These are phyloP conservation scores for Drosophila recens DNA, from an alignment of 2,888 invertebrate species.

Conservation along the genomic window DNA sequence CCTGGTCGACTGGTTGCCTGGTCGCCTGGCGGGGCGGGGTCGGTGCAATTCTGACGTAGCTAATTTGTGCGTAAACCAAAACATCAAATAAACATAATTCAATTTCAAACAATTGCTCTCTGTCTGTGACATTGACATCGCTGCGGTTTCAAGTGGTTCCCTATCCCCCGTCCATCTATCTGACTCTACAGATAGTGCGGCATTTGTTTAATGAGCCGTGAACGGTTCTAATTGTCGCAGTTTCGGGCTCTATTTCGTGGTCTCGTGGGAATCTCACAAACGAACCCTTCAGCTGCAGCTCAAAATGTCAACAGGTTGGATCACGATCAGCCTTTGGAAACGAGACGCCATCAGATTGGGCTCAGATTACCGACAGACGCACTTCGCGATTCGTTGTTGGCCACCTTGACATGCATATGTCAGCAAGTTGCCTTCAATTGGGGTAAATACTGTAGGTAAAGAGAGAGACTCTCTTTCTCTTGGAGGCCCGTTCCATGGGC, in stretches of 20 bases:
- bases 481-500: neutral
- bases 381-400: neutral
- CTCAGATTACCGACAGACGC: slow-evolving; percentile 68
- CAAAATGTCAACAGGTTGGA: slow-evolving; percentile 66
- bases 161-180: neutral
- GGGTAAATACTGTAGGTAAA: neutral
- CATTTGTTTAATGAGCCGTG: slow-evolving; percentile 66
- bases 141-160: slow-evolving; percentile 65
- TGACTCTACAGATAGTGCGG: slow-evolving; percentile 28
- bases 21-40: slow-evolving; percentile 60
- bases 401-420: slow-evolving; percentile 43
- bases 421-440: slow-evolving; percentile 5
- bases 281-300: neutral
- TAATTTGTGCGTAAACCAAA: slow-evolving; percentile 83
- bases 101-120: slow-evolving; percentile 83
- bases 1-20: slow-evolving; percentile 61
- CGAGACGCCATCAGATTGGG: slow-evolving; percentile 48
- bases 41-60: slow-evolving; percentile 79
- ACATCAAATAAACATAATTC: slow-evolving; percentile 84
- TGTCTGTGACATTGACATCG: slow-evolving; percentile 57
- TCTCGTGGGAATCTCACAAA: slow-evolving; percentile 64
- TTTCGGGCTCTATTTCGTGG: slow-evolving; percentile 19
- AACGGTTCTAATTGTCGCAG: slow-evolving; percentile 60
- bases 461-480: neutral
- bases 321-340: slow-evolving; percentile 22